Evolutionary conservation across 2,888 invertebrate species (phyloP), one percentile per base, ranked within the genome.

Genomic region (Chrysina gloriosa): DNA sequence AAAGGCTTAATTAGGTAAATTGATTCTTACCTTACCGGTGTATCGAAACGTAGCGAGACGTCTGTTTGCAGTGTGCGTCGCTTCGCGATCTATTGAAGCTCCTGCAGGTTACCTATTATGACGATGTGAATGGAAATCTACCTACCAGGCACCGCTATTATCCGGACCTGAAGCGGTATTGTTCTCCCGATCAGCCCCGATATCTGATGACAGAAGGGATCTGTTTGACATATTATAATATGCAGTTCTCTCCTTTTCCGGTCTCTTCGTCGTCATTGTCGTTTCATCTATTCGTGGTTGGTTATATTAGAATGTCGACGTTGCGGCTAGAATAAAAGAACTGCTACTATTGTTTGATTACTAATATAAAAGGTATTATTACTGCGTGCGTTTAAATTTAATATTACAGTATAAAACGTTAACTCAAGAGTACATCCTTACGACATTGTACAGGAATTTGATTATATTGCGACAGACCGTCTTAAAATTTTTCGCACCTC

Each of bases 151-250:
- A 31, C n/a, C 4, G 34, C 56, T 25, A 42, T 58, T 58, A 58
- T 58, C n/a, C 27, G 23, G 39, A 42, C 58, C 58, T 39, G 58
- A 16, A 58, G 39, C 58, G 58, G 65, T 67, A 70, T 70, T 70
- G 70, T 69, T 70, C 68, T 58, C 50, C 48, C 66, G 66, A 70
- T 68, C 67, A 48, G 47, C 63, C 39, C n/a, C 52, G 56, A 70
- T 68, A 68, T 70, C 70, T 56, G 68, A 63, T 66, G 68, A 67
- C 68, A 70, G 56, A 68, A 61, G 50, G 63, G 58, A 64, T 68
- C 64, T 45, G 36, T 54, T 42, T 54, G 63, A 68, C 64, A 52
- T 63, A 68, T 64, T 68, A 68, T 68, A 67, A 50, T 66, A 66
- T 42, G 56, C 29, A 48, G 21, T 64, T 68, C 63, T 54, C 34